Percentiles rank a stretch among this genome's conserved stretches.
These are phyloP conservation scores for Drosophila gunungcola DNA, from an alignment of 1,140 invertebrate species.

Conservation along the genomic window DNA sequence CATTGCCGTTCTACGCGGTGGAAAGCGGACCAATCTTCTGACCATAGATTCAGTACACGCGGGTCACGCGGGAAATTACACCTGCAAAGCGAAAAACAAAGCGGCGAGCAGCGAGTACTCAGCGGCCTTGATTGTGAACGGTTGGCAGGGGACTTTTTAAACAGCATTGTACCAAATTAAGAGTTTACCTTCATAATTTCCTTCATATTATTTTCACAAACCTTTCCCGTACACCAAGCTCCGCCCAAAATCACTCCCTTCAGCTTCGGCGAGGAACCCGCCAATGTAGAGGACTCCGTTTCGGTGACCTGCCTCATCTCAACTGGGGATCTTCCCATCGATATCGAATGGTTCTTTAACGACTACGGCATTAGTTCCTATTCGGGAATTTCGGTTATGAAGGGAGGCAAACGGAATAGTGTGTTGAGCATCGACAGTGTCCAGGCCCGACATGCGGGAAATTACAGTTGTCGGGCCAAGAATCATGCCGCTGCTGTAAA, in stretches of 20 bases:
- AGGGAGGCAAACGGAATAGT: constrained; percentile 87
- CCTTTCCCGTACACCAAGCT: constrained; percentile 33
- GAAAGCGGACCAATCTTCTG: constrained; percentile 88
- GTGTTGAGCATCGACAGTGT: constrained; percentile 91
- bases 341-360: constrained; percentile 91
- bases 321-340: constrained; percentile 90
- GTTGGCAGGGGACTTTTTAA: constrained; percentile 84
- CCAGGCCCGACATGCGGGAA: constrained; percentile 88
- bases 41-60: constrained; percentile 90
- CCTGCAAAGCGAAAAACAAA: constrained; percentile 90
- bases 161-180: neutral
- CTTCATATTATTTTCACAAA: constrained; percentile 15
- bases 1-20: constrained; percentile 72
- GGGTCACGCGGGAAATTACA: constrained; percentile 89
- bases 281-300: constrained; percentile 91
- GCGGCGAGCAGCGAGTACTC: constrained; percentile 90
- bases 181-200: neutral
- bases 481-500: constrained; percentile 91
- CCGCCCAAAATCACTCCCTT: constrained; percentile 85
- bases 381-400: constrained; percentile 85
- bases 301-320: constrained; percentile 91
- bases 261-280: constrained; percentile 85
- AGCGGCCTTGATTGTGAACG: constrained; percentile 90
- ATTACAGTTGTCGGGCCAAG: constrained; percentile 89
- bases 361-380: constrained; percentile 85